Percentiles rank a stretch among this genome's conserved stretches.
These are phyloP conservation scores for Zaprionus obscuricornis DNA, from an alignment of 2,888 invertebrate genomes.

Conservation along the genomic window DNA sequence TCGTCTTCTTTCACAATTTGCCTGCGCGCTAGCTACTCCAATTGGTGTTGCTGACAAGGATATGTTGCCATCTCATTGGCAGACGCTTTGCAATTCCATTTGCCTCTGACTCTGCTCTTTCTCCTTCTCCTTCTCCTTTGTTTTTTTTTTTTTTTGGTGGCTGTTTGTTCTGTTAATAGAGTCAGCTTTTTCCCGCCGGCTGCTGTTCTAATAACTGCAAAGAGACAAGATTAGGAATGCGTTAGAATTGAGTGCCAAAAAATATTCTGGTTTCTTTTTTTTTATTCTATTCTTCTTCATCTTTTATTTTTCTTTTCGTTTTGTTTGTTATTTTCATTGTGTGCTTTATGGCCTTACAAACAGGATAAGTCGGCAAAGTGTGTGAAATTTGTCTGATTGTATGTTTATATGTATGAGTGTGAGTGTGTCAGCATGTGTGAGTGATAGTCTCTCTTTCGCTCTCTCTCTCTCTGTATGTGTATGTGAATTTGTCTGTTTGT, in stretches of 20 bases:
- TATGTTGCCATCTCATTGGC: constrained; percentile 46
- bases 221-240: constrained; percentile 48
- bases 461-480: background rate
- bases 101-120: constrained; percentile 28
- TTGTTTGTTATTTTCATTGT: constrained; percentile 50
- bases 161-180: constrained; percentile 70
- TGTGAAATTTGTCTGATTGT: background rate
- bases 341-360: constrained; percentile 44
- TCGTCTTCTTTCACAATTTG: too few relatives aligned
- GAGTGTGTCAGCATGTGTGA: background rate
- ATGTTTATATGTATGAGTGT: background rate
- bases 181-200: constrained; percentile 44
- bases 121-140: constrained; percentile 3
- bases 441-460: too few relatives aligned
- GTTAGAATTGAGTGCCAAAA: constrained; percentile 51
- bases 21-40: constrained; percentile 1
- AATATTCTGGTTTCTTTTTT: constrained; percentile 43
- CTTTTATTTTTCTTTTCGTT: too few relatives aligned
- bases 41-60: constrained; percentile 27
- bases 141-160: constrained; percentile 17
- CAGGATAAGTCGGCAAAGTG: constrained; percentile 12
- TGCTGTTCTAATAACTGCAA: constrained; percentile 64
- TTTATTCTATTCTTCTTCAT: constrained; percentile 39
- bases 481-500: constrained; percentile 2
- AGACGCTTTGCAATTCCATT: constrained; percentile 51